Base-by-base conservation (phyloP, 2,888 invertebrate genomes). In the Ectobius pallidus region DNA sequence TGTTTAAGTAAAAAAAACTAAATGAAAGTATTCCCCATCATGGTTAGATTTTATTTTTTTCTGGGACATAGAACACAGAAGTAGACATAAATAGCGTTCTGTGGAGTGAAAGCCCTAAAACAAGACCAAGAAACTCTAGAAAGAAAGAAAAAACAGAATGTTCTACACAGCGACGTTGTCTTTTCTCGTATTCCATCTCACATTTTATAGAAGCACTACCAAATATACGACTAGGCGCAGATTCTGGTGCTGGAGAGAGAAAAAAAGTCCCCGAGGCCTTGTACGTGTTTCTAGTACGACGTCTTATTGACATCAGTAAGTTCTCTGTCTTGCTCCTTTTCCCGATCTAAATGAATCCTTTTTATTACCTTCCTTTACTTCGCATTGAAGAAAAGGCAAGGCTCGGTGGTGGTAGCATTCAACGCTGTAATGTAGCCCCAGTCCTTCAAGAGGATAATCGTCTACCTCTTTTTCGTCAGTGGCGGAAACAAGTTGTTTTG, bases 171-270 rank as follows among this genome's bases (percentile, higher is more conserved):
- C 49, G 22, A n/a, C 14, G 18, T 22, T 20, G 1, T 49, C 49
- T 49, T n/a, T n/a, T n/a, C n/a, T n/a, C n/a, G n/a, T n/a, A n/a
- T n/a, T 49, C 49, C 49, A 49, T 49, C 49, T 22, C 49, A 6
- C 49, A 49, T 49, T 49, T 49, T 49, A 49, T 22, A 49, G 49
- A 49, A 20, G 49, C 1, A 20, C 49, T n/a, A 20, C 18, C 4
- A 49, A 20, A 22, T 49, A 22, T 20, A 49, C 2, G 18, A 4
- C 49, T 49, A 49, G 18, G 18, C 14, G 9, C 2, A 7, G 18
- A 49, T 49, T n/a, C 39, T 9, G n/a, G n/a, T n/a, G n/a, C n/a
- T n/a, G n/a, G n/a, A n/a, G n/a, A 6, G 14, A 39, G 39, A 14
- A 49, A n/a, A 49, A 49, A n/a, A 7, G 20, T 20, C 18, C 49